Percentiles rank a stretch among this genome's conserved stretches.
Evolutionary conservation across 2,113 vertebrate genomes (phyloP).

Genomic region (Artemisiospiza belli): DNA sequence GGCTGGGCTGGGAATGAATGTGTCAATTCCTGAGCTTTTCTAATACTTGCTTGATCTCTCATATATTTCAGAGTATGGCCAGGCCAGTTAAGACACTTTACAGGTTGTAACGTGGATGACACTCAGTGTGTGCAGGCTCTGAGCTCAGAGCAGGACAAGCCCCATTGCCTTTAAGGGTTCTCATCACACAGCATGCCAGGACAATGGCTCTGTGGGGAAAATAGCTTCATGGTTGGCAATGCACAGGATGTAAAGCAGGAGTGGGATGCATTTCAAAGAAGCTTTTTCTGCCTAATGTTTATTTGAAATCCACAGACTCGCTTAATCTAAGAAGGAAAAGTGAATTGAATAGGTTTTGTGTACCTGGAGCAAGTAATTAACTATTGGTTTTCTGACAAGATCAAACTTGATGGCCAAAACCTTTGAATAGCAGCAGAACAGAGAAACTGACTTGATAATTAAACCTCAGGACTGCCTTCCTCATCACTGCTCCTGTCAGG

Average conservation of each 20-base stretch:
- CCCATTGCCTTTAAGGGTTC: background rate
- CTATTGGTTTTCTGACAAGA: constrained; percentile 66
- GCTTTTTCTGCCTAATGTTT: background rate
- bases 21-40: background rate
- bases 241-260: background rate
- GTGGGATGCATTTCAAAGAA: constrained; percentile 1
- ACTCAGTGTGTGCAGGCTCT: background rate
- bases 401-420: background rate
- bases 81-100: background rate
- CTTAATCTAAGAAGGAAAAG: constrained; percentile 52
- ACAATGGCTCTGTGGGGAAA: background rate
- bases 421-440: constrained; percentile 15
- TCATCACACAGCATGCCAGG: background rate
- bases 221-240: background rate
- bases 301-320: constrained; percentile 7
- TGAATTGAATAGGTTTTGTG: constrained; percentile 28
- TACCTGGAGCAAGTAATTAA: constrained; percentile 38
- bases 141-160: background rate
- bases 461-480: background rate
- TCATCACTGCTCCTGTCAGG: background rate
- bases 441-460: constrained; percentile 25
- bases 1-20: background rate
- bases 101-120: rapidly evolving
- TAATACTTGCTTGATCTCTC: background rate
- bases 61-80: background rate